These are phyloP conservation scores for Polia nebulosa DNA, from an alignment of 2,888 invertebrate species.

Conservation along the genomic window DNA sequence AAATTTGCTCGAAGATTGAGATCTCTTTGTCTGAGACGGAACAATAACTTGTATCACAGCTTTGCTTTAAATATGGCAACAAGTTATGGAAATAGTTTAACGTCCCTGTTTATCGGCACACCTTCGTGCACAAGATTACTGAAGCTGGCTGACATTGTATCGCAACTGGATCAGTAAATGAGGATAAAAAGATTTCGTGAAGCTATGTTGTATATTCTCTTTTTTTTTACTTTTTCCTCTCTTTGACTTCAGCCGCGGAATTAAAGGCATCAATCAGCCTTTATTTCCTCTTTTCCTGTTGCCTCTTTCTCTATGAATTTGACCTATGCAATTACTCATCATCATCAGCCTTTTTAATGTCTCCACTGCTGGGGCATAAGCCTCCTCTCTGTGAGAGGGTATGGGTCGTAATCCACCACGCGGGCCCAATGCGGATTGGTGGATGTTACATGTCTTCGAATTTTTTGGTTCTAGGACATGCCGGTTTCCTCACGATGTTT, in stretches of 20 bases:
- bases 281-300: not conserved
- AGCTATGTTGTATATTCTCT: not conserved
- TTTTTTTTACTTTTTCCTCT: slow-evolving; percentile 4
- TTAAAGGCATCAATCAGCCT: no score
- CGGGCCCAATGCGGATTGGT: no score
- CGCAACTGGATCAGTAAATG: not conserved
- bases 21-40: slow-evolving; percentile 60
- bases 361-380: no score
- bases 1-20: slow-evolving; percentile 51
- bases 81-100: slow-evolving; percentile 34
- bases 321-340: not conserved
- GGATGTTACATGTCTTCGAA: no score
- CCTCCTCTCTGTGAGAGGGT: no score
- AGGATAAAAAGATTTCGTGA: not conserved
- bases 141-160: not conserved
- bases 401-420: no score
- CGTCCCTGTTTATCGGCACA: slow-evolving; percentile 1
- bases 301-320: not conserved
- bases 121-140: slow-evolving; percentile 15
- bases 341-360: no score
- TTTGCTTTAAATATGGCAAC: slow-evolving; percentile 57
- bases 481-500: no score
- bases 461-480: no score
- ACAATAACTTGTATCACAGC: slow-evolving; percentile 65
- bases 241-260: not conserved